A percentile compares a stretch with the other conserved stretches of the same genome.
Evolutionary conservation across 2,888 invertebrate genomes (phyloP).

Genomic region (Hirtodrosophila trivittata): DNA sequence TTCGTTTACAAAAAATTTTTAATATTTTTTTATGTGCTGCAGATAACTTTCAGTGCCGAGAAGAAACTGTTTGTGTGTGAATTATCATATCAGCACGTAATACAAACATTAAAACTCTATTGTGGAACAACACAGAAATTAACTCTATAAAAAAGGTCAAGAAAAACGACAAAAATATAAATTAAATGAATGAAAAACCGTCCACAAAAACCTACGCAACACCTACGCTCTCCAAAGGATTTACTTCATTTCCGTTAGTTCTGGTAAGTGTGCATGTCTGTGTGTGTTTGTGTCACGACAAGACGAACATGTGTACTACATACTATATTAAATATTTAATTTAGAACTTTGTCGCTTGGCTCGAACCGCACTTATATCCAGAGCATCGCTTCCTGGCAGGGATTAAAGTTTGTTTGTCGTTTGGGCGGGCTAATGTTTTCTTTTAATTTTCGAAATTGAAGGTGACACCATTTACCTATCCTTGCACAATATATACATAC

Average conservation of each 20-base stretch:
- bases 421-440: no score
- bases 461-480: no score
- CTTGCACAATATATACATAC: no score
- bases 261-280: background rate
- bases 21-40: slow-evolving; percentile 23
- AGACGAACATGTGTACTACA: no score
- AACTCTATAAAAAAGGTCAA: background rate
- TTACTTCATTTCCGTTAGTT: slow-evolving; percentile 3
- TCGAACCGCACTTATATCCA: no score
- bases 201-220: slow-evolving; percentile 17
- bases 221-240: slow-evolving; percentile 23
- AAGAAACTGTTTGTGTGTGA: slow-evolving; percentile 37
- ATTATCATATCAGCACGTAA: slow-evolving; percentile 25
- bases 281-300: no score
- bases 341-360: no score
- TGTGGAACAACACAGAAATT: slow-evolving; percentile 2
- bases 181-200: slow-evolving; percentile 19
- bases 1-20: slow-evolving; percentile 25
- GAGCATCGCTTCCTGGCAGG: no score
- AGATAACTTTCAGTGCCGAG: slow-evolving; percentile 27
- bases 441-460: no score
- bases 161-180: background rate
- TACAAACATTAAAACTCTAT: slow-evolving; percentile 10
- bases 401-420: no score
- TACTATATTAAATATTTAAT: no score